Evolutionary conservation across 2,888 invertebrate genomes (phyloP).

Genomic region (Bimastos eiseni): DNA sequence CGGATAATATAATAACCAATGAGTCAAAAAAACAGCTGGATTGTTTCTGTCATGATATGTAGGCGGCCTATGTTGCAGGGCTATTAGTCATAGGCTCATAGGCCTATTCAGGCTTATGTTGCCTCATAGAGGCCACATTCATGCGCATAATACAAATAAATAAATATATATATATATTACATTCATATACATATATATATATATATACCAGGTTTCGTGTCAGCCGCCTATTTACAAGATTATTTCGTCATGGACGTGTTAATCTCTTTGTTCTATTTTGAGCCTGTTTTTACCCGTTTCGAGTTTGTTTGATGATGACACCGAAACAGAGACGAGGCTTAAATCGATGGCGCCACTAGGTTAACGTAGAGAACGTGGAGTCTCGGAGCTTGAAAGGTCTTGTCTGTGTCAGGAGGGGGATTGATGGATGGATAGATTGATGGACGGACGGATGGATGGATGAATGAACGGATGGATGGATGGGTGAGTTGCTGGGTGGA

Average conservation of each 20-base stretch:
- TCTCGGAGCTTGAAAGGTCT: too few species aligned
- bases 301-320: too few species aligned
- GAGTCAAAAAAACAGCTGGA: neutral
- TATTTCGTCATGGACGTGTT: too few species aligned
- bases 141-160: neutral
- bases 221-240: neutral
- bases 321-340: neutral
- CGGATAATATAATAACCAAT: neutral
- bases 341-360: neutral
- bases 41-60: neutral
- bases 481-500: neutral
- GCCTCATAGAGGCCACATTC: neutral
- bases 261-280: too few species aligned
- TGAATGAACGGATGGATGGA: neutral
- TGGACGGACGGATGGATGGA: neutral
- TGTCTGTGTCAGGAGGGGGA: neutral
- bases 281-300: too few species aligned
- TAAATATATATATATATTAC: neutral
- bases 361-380: too few species aligned
- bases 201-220: neutral
- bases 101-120: neutral
- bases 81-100: neutral
- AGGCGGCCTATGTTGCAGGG: neutral
- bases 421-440: neutral
- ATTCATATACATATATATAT: neutral